Conservation (phyloP, 2,113 vertebrate species). For the Shinisaurus crocodilurus region DNA sequence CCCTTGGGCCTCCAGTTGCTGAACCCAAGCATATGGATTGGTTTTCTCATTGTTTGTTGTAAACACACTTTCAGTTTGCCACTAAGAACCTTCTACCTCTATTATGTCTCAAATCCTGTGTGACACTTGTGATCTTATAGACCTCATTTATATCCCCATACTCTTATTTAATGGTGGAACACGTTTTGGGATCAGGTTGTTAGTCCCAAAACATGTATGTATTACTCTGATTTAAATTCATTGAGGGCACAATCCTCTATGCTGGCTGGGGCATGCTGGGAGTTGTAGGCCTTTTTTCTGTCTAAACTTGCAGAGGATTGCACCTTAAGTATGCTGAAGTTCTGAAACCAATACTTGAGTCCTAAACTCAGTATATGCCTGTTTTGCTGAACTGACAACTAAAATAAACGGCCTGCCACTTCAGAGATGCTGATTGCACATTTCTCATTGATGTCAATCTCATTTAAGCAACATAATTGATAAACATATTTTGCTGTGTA, state of each 20-base stretch:
- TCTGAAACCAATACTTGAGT: neutral
- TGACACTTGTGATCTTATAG: neutral
- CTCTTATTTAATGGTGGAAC: neutral
- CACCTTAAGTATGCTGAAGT: neutral
- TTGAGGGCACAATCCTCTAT: no score
- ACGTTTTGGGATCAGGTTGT: neutral
- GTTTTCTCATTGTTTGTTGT: neutral
- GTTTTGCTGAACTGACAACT: neutral
- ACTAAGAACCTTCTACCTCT: neutral
- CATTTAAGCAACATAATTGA: neutral
- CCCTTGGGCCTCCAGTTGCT: neutral
- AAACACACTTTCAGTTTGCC: neutral
- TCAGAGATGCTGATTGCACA: neutral
- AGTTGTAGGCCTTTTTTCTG: no score
- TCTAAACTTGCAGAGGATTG: no score
- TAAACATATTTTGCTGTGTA: neutral
- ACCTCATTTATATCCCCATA: neutral
- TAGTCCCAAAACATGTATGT: neutral
- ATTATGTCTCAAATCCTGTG: neutral
- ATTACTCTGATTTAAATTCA: neutral
- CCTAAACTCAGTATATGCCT: neutral
- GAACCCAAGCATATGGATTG: neutral
- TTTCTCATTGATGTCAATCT: constrained; percentile 24
- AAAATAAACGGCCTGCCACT: neutral
- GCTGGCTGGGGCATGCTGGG: no score